phyloP scores from a whole-genome alignment of 2,797 vertebrate species.

The Myripristis murdjan region DNA sequence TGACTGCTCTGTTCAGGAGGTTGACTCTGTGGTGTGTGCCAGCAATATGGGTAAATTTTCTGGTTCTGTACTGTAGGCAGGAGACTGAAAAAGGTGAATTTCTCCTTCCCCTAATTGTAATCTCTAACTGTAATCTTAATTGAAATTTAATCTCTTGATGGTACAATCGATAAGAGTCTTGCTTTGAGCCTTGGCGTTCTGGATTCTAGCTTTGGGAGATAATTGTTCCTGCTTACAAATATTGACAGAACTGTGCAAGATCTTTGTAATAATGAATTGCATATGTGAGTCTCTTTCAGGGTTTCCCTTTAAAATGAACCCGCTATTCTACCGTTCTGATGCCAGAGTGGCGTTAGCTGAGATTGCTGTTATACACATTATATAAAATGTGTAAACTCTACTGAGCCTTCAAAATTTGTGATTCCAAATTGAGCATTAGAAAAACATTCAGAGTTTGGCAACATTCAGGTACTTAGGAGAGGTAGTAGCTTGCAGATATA shows the following conservation, averaged over 20 bases:
- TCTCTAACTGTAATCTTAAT: too few relatives aligned
- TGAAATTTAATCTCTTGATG: too few relatives aligned
- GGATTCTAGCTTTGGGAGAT: background rate
- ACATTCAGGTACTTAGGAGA: too few relatives aligned
- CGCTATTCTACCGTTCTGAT: background rate
- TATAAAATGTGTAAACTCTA: too few relatives aligned
- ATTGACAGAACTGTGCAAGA: background rate
- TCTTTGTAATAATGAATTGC: background rate
- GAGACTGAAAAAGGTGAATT: background rate
- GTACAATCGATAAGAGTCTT: too few relatives aligned
- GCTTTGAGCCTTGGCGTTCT: too few relatives aligned
- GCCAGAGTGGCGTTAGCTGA: too few relatives aligned
- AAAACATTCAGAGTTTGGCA: too few relatives aligned
- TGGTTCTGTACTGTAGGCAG: background rate
- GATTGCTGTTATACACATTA: too few relatives aligned
- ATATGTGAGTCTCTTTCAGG: background rate
- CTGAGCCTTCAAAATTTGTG: too few relatives aligned
- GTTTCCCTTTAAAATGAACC: background rate
- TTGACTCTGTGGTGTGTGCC: background rate
- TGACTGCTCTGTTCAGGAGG: background rate
- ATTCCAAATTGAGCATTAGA: too few relatives aligned
- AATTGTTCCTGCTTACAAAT: background rate
- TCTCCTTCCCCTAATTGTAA: background rate
- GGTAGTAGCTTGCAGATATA: too few relatives aligned
- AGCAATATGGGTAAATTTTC: background rate